Evolutionary conservation across 2,797 vertebrate species (phyloP).

Genomic region (Tokudaia tokunoshimensis): DNA sequence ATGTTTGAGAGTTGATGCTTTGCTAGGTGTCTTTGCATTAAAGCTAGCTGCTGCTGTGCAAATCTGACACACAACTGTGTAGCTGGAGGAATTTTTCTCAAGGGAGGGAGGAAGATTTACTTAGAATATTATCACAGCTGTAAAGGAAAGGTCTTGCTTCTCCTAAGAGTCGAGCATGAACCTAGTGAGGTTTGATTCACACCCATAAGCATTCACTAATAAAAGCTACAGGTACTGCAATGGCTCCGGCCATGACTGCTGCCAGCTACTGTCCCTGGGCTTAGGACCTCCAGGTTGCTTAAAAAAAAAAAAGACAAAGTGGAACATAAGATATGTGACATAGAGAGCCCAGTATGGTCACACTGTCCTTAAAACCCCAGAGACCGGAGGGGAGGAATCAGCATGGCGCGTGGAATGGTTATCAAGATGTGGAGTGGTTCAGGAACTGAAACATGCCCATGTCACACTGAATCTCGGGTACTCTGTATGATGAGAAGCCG

Average conservation of each 20-base stretch:
- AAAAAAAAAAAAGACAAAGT: no score
- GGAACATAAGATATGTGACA: no score
- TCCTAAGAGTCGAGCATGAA: neutral
- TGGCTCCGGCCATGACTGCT: neutral
- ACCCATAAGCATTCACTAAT: neutral
- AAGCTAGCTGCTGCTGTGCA: neutral
- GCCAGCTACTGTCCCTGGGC: no score
- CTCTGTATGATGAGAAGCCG: neutral
- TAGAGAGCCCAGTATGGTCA: rapidly evolving
- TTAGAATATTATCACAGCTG: neutral
- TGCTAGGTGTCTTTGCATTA: neutral
- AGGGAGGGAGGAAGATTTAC: neutral
- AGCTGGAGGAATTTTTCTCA: slow-evolving; percentile 19
- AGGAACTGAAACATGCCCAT: neutral
- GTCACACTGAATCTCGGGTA: neutral
- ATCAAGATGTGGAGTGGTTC: neutral
- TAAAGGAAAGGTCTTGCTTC: neutral
- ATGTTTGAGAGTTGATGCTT: neutral
- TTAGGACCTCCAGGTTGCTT: neutral
- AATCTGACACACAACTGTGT: neutral
- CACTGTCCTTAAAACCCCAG: neutral
- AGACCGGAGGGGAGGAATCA: neutral
- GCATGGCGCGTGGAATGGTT: neutral
- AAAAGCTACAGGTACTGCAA: neutral
- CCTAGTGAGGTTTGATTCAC: neutral